Evolutionary conservation across 2,797 vertebrate genomes (phyloP), one percentile per base, ranked within the genome.

Genomic region (Microctenopoma lineatum): DNA sequence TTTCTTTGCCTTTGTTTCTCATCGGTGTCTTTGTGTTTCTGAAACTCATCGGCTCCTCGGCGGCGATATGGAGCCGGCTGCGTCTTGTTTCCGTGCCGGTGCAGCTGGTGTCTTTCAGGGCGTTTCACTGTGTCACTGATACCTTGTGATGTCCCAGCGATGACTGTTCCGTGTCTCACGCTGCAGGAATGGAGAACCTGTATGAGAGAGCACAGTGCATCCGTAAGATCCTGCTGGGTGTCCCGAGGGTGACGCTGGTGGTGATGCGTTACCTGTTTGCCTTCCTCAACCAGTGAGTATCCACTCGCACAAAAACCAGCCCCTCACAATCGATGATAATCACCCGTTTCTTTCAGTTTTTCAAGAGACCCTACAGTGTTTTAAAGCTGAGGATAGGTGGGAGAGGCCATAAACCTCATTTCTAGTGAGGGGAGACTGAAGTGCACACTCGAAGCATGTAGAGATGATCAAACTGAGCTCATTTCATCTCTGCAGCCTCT

Each of bases 261-360:
- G 95, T 99, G 91, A 98, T 98, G 96, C 95, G 98, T 82, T 99
- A 99, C 91, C 96, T 99, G 89, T 99, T 99, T 38, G 96, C 98
- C 86, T 99, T 99, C 92, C 97, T 99, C 83, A 99, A 98, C 89
- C 98, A 99, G 98, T 99, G 93, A 99, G 98, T 97, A 10, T 41
- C 73, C 61, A 15, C 71, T 71, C 11, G 1, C 57, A 56, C 51
- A 21, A 11, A 21, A 63, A 32, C 4, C 36, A 26, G 55, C 10
- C 39, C 27, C 60, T 74, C 6, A 11, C 41, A 7, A 42, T 26
- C 44, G 15, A 45, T 21, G 57, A 50, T 32, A 25, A 58, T 41
- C 26, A 7, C 12, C 50, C 7, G 44, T 61, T 74, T 63, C 18
- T 47, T 48, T 67, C 25, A 36, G 29, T 66, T 79, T 65, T 50